Conservation (phyloP, 2,888 invertebrate genomes). For the Standfussiana lucernea region DNA sequence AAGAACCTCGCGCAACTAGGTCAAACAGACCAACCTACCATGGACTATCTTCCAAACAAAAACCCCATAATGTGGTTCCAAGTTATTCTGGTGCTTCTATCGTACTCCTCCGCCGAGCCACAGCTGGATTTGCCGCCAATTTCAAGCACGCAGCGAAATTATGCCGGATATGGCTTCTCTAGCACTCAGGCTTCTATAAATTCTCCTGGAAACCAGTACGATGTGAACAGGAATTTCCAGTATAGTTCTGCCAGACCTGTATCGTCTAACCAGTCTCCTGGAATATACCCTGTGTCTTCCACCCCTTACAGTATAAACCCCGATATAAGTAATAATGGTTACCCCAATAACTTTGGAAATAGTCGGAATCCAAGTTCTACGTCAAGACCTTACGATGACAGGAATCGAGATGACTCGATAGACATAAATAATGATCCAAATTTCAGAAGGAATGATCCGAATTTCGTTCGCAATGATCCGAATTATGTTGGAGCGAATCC, state of each 20-base stretch:
- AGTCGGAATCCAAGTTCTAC: slow-evolving; percentile 77
- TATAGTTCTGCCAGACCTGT: slow-evolving; percentile 80
- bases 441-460: slow-evolving; percentile 88
- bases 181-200: slow-evolving; percentile 84
- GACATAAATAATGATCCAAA: slow-evolving; percentile 87
- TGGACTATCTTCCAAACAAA: slow-evolving; percentile 81
- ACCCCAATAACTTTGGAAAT: slow-evolving; percentile 83
- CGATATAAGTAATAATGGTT: slow-evolving; percentile 87
- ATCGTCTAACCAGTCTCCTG: slow-evolving; percentile 74
- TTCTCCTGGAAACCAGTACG: slow-evolving; percentile 85
- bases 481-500: slow-evolving; percentile 86
- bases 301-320: slow-evolving; percentile 85
- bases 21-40: slow-evolving; percentile 76
- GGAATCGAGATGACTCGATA: slow-evolving; percentile 85
- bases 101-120: slow-evolving; percentile 74
- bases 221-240: slow-evolving; percentile 81
- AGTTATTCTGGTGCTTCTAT: slow-evolving; percentile 73
- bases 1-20: slow-evolving; percentile 69
- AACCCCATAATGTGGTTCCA: slow-evolving; percentile 76
- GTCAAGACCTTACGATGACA: slow-evolving; percentile 78
- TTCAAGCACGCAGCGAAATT: slow-evolving; percentile 82
- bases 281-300: slow-evolving; percentile 82
- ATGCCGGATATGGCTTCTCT: slow-evolving; percentile 83
- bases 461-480: slow-evolving; percentile 87
- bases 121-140: slow-evolving; percentile 91